Evolutionary conservation across 2,113 vertebrate species (phyloP).

Genomic region (Bubo blakistoni): DNA sequence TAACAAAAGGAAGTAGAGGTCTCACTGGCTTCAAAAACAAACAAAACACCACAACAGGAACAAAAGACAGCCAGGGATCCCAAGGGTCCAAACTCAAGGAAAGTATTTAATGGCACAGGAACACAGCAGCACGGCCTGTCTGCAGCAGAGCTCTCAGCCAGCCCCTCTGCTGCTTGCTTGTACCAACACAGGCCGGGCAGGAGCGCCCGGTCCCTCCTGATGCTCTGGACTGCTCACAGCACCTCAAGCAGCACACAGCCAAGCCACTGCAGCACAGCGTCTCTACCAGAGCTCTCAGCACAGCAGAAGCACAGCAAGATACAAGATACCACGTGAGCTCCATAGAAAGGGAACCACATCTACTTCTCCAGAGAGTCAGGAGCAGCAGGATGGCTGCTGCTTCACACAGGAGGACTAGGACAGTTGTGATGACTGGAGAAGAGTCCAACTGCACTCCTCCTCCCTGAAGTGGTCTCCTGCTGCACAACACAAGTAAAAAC

Average conservation of each 20-base stretch:
- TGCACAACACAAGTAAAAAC: background rate
- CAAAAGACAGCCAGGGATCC: background rate
- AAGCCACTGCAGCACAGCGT: background rate
- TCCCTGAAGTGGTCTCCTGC: background rate
- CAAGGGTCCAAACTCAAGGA: background rate
- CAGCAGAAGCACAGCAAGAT: background rate
- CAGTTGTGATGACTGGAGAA: background rate
- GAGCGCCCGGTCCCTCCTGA: background rate
- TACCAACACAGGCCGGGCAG: background rate
- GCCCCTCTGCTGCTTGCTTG: background rate
- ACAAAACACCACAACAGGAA: background rate
- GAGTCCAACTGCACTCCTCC: background rate
- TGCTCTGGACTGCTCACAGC: background rate
- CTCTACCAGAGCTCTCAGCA: background rate
- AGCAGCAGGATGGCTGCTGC: background rate
- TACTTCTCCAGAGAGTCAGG: background rate
- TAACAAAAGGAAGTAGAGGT: background rate
- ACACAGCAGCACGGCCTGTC: background rate
- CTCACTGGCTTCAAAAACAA: background rate
- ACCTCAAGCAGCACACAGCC: background rate
- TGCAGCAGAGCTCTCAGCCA: background rate
- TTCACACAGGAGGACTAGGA: background rate
- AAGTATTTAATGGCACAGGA: background rate
- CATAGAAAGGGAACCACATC: background rate
- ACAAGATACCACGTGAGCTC: background rate